These are phyloP conservation scores for Phalacrocorax pelagicus DNA, from an alignment of 2,113 vertebrate species.

Conservation along the genomic window DNA sequence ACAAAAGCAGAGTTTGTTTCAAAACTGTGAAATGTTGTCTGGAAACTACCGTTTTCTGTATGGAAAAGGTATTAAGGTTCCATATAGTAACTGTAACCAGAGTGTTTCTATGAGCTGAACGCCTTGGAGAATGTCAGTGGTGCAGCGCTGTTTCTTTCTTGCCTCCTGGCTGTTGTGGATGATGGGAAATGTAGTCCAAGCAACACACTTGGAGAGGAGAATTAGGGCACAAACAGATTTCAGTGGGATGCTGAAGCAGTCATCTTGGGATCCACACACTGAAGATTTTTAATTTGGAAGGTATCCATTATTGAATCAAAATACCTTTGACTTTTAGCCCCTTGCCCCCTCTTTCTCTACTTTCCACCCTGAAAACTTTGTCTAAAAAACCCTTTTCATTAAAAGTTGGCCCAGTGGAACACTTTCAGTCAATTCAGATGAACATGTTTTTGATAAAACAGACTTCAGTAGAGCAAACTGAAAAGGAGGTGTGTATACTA, in stretches of 20 bases:
- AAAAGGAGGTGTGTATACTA: neutral
- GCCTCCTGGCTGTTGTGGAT: neutral
- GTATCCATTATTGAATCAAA: neutral
- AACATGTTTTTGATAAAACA: neutral
- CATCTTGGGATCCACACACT: neutral
- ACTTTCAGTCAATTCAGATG: neutral
- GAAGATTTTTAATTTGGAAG: neutral
- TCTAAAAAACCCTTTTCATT: neutral
- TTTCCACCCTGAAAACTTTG: neutral
- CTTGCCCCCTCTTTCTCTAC: neutral
- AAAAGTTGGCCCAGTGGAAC: neutral
- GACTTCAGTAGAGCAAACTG: neutral
- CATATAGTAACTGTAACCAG: neutral
- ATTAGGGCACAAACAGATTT: neutral
- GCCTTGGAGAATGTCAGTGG: accelerated
- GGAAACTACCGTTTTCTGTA: neutral
- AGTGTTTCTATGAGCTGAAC: neutral
- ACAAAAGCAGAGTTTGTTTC: neutral
- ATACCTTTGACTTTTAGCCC: neutral
- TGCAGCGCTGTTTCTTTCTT: neutral
- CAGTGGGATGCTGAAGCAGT: neutral
- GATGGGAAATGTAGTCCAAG: neutral
- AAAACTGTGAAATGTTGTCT: neutral
- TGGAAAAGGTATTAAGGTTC: neutral
- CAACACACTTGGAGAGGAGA: neutral